phyloP scores from a whole-genome alignment of 2,888 invertebrate genomes.

The Tetranychus truncatus region DNA sequence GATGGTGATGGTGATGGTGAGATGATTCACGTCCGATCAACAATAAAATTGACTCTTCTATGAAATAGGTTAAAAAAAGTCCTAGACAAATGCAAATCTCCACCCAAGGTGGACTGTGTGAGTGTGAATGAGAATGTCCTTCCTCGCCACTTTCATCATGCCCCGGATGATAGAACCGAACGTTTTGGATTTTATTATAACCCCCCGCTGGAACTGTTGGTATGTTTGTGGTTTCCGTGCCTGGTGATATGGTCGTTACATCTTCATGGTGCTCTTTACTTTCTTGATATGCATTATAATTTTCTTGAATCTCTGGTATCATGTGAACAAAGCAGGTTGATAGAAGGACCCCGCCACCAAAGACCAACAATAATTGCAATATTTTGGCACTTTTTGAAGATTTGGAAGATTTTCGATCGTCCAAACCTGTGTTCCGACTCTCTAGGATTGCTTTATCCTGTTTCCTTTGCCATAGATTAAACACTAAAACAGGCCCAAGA shows the following conservation, averaged over 20 bases:
- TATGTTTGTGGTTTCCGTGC: too few relatives aligned
- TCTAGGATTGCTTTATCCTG: not conserved
- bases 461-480: not conserved
- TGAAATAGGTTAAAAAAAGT: conserved; percentile 54
- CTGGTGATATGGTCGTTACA: not conserved
- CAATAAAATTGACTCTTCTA: conserved; percentile 42
- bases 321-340: conserved; percentile 63
- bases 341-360: conserved; percentile 64
- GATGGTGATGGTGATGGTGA: not conserved
- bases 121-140: not conserved
- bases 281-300: conserved; percentile 34
- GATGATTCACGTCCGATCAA: not conserved
- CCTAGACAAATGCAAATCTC: conserved; percentile 53
- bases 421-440: not conserved
- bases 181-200: not conserved
- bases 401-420: not conserved
- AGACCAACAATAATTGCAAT: conserved; percentile 39
- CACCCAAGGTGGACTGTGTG: conserved; percentile 42
- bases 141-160: not conserved
- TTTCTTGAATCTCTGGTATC: conserved; percentile 56
- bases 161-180: not conserved
- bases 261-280: not conserved
- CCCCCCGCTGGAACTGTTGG: too few relatives aligned
- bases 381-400: conserved; percentile 6
- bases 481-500: conserved; percentile 17